Percentiles rank a stretch among this genome's conserved stretches.
These are phyloP conservation scores for Chinchilla lanigera DNA, from an alignment of 2,113 vertebrate genomes.

Conservation along the genomic window DNA sequence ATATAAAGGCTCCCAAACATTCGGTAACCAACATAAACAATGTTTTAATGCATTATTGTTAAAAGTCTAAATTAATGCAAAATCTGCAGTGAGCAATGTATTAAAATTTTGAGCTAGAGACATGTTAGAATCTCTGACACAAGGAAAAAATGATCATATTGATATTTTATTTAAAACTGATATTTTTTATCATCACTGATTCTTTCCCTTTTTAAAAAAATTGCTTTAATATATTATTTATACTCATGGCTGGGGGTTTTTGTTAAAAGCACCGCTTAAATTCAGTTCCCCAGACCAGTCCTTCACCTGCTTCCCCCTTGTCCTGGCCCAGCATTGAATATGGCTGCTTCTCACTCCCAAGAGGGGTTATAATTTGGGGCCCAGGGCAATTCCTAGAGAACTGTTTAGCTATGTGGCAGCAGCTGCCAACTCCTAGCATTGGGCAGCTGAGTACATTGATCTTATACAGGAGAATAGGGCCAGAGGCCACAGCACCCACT, in stretches of 20 bases:
- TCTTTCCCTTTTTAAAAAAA: slow-evolving; percentile 39
- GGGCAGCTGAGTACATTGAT: background rate
- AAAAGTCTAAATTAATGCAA: slow-evolving; percentile 2
- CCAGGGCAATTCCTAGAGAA: background rate
- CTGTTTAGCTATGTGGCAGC: background rate
- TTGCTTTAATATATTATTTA: background rate
- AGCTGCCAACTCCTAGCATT: background rate
- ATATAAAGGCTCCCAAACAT: background rate
- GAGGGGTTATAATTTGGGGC: background rate
- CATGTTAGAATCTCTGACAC: background rate
- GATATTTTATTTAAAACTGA: slow-evolving; percentile 26
- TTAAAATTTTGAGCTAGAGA: background rate
- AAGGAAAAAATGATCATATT: background rate
- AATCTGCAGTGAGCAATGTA: background rate
- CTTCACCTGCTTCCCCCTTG: background rate
- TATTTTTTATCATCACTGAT: background rate
- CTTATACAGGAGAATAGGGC: background rate
- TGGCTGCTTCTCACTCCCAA: background rate
- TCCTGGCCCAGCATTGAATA: background rate
- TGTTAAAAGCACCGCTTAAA: background rate
- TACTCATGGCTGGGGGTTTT: background rate
- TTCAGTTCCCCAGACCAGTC: background rate
- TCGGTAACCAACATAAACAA: background rate
- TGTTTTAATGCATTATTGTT: background rate
- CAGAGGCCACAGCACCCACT: background rate